phyloP scores from a whole-genome alignment of 2,888 invertebrate species.

The Anagyrus pseudococci region DNA sequence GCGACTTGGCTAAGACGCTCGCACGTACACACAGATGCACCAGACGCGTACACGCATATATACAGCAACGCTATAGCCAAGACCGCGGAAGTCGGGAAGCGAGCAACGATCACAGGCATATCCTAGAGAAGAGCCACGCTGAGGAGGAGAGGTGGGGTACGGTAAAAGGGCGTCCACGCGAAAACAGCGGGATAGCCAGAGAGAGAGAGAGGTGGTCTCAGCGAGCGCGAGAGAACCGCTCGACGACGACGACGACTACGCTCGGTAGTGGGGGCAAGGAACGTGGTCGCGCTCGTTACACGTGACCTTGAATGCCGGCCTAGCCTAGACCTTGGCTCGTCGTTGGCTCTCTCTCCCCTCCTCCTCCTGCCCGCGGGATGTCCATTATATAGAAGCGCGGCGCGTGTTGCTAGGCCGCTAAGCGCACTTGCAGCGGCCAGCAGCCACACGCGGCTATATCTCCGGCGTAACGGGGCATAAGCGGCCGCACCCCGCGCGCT shows the following conservation, averaged over 20 bases:
- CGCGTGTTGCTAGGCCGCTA: slow-evolving; percentile 27
- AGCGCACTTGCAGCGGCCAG: neutral
- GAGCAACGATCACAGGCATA: slow-evolving; percentile 8
- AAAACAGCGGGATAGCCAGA: slow-evolving; percentile 11
- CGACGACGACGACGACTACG: no score
- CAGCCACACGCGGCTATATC: neutral
- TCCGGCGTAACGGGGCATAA: no score
- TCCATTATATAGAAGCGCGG: neutral
- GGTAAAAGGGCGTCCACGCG: no score
- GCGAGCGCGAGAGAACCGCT: no score
- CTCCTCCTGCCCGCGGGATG: neutral
- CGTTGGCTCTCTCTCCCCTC: slow-evolving; percentile 8
- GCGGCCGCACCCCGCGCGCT: no score
- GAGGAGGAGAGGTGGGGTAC: slow-evolving; percentile 15
- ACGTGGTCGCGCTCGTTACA: slow-evolving; percentile 4
- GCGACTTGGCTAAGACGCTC: no score
- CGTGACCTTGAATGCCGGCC: slow-evolving; percentile 57
- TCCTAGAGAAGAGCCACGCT: slow-evolving; percentile 11
- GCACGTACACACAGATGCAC: neutral
- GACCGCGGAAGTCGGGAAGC: slow-evolving; percentile 12
- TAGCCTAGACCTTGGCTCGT: slow-evolving; percentile 56
- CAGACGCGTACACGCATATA: neutral
- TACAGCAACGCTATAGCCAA: no score
- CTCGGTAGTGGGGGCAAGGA: neutral
- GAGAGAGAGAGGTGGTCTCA: neutral